phyloP scores from a whole-genome alignment of 2,113 vertebrate species.

The Petromus typicus region DNA sequence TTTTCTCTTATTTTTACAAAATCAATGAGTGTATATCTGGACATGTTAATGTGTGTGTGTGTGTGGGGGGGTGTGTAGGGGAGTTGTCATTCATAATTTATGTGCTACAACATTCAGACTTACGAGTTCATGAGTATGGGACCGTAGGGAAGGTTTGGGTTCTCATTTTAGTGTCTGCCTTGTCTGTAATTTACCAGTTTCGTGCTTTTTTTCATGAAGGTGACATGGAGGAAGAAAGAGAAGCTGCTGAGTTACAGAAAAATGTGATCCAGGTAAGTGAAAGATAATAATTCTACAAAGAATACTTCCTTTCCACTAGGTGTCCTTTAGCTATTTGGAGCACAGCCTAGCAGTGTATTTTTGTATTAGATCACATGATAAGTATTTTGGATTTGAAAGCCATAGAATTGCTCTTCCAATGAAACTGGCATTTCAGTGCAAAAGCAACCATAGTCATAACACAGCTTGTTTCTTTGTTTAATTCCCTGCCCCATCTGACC shows the following conservation, averaged over 20 bases:
- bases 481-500: not conserved
- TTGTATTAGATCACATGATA: not conserved
- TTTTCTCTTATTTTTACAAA: not conserved
- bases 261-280: slow-evolving; percentile 48
- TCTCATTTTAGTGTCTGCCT: not conserved
- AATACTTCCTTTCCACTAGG: not conserved
- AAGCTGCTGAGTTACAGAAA: not conserved
- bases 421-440: not conserved
- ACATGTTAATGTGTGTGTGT: not conserved
- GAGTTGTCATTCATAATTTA: not conserved
- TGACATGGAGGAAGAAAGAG: slow-evolving; percentile 35
- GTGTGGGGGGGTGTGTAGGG: not conserved
- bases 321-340: not conserved
- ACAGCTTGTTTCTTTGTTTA: not conserved
- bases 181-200: not conserved
- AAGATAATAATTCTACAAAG: not conserved
- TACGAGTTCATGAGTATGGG: not conserved
- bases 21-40: not conserved
- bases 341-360: not conserved
- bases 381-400: not conserved
- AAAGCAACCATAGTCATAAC: not conserved
- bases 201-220: slow-evolving; percentile 52
- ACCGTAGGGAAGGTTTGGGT: not conserved
- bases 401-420: not conserved
- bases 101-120: not conserved